Base-by-base conservation (phyloP, 2,797 vertebrate genomes). In the Chelonia mydas region DNA sequence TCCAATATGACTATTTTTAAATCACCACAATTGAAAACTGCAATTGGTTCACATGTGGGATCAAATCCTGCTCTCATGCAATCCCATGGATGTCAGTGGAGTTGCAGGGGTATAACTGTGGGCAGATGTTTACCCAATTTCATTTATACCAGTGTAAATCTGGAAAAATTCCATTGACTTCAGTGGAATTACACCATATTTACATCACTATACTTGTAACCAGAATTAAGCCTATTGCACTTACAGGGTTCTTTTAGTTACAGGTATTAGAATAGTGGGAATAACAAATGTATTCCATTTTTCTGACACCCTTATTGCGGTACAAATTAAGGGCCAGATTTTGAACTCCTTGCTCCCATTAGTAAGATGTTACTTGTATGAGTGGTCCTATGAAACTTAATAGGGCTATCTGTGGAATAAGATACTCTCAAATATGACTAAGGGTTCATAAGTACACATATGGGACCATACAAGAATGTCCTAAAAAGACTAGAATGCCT, bases 361-460 rank as follows among this genome's bases (percentile, higher is more conserved):
- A 94, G 80, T 82, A 93, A 92, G 74, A 21, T 89, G 6, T 84
- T 94, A 87, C 92, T 92, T 6, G 10, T 78, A 61, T 17, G 65
- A 28, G 21, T 77, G 83, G 25, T 81, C 12, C 45, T 92, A 87
- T 55, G 96, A 47, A 87, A 53, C 86, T 89, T 83, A 92, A 57
- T 74, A 81, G 16, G 17, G 16, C 23, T 84, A 92, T 92, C 94
- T 90, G 93, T 93, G 84, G 87, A 28, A 88, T 89, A 78, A 91
- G 90, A 83, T 90, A 84, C 68, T 90, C 86, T 85, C 77, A 94
- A 87, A 84, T 93, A 50, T 88, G 93, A 88, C 87, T 89, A 88
- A 79, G 80, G 81, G 28, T 37, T 77, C 45, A 49, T 15, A 49
- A 77, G 31, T 77, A 28, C 28, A 49, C 45, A 49, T 17, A 16